These are phyloP conservation scores for Camptogramma bilineatum DNA, from an alignment of 2,888 invertebrate species.

Conservation along the genomic window DNA sequence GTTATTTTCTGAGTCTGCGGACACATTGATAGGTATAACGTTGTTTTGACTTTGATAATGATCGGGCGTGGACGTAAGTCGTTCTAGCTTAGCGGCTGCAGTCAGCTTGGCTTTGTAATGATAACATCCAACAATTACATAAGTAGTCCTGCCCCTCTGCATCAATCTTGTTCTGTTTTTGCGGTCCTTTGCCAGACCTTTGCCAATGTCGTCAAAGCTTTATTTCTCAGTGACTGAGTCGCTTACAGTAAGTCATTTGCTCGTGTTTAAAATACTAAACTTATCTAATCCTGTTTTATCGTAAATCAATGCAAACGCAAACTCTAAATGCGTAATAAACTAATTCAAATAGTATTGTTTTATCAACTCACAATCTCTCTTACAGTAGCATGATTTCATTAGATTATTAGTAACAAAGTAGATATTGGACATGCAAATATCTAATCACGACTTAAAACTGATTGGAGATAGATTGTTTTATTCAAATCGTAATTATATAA, in stretches of 20 bases:
- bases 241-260: not conserved
- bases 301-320: not conserved
- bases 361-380: not conserved
- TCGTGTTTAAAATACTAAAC: not conserved
- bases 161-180: no score
- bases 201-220: not conserved
- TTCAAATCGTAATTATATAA: not conserved
- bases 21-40: no score
- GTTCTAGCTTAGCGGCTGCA: not conserved
- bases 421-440: not conserved
- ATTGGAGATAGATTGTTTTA: not conserved
- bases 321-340: not conserved
- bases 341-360: not conserved
- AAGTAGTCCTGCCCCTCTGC: no score
- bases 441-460: not conserved
- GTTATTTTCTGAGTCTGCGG: not conserved
- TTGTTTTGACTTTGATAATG: no score
- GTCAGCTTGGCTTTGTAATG: no score
- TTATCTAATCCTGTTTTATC: not conserved
- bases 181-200: no score
- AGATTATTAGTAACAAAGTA: slow-evolving; percentile 11
- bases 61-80: no score
- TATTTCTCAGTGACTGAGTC: not conserved
- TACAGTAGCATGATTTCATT: slow-evolving; percentile 37
- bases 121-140: no score